Base-by-base conservation (phyloP, 2,113 vertebrate genomes). In the Heterotis niloticus region DNA sequence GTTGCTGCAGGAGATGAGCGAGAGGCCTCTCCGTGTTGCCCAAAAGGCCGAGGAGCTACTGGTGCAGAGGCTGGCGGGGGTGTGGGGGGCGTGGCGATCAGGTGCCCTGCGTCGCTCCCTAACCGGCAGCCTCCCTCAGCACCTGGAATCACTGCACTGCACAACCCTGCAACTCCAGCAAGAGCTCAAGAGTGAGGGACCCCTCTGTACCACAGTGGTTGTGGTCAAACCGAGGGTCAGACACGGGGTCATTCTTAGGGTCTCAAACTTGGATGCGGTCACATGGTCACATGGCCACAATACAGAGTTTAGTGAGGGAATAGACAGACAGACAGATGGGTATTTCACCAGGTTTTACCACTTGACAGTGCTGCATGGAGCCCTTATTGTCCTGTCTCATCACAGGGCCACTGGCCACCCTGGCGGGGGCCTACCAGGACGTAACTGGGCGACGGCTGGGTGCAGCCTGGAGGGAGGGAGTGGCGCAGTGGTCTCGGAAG, bases 351-450 rank as follows among this genome's bases (percentile, higher is more conserved):
- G 34, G 34, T 44, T 44, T 7, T 44, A 44, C 34, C 34, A 7
- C 34, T 44, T 44, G 34, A 44, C 7, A 7, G 34, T 7, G 34
- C 34, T 52, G 52, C 51, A 72, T 16, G 34, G 52, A 26, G 52
- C 34, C 29, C 4, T n/a, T 17, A 5, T 51, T 52, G 5, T 52
- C 23, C 64, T n/a, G 9, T 54, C 20, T 64, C n/a, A 44, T 56
- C 29, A 10, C 59, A 97, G 95, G 90, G 80, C 95, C 95, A 0
- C 81, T 95, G 82, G 88, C 89, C 59, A 95, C 92, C 0, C 79
- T 95, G 82, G 92, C 95, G 59, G 95, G 92, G 0, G 92, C 93
- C 34, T 96, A 94, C 84, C 91, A 94, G 0, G 94, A 96, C 26
- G 93, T 94, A 75, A 95, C 86, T 0, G 90, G 90, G 75, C 89